A percentile compares a stretch with the other conserved stretches of the same genome.
Evolutionary conservation across 2,113 vertebrate genomes (phyloP).

Genomic region (Amphilophus citrinellus): DNA sequence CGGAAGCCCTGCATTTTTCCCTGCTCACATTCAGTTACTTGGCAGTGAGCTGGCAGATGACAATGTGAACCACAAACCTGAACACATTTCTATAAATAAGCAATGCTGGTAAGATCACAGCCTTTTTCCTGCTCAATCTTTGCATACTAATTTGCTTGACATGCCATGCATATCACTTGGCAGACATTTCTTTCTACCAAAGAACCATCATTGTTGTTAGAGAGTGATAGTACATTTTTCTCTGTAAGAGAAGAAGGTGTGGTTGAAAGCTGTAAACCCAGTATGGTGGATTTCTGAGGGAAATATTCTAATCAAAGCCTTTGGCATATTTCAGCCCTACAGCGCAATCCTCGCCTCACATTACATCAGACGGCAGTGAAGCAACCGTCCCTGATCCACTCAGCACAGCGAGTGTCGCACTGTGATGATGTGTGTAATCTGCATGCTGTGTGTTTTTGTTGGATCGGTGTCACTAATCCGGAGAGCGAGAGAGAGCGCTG

Average conservation of each 20-base stretch:
- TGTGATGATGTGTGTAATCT: constrained; percentile 47
- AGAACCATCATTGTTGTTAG: not conserved
- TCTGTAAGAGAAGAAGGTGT: not conserved
- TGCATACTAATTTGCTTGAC: not conserved
- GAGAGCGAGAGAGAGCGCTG: constrained; percentile 2
- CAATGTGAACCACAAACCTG: too few species aligned
- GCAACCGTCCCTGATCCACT: not conserved
- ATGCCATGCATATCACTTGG: not conserved
- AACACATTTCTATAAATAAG: too few species aligned
- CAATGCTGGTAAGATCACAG: too few species aligned
- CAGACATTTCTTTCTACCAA: not conserved
- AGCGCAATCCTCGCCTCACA: not conserved
- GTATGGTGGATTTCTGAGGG: not conserved
- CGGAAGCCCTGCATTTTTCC: not conserved
- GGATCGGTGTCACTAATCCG: constrained; percentile 61
- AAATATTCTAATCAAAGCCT: not conserved
- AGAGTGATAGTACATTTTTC: not conserved
- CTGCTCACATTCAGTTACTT: too few species aligned
- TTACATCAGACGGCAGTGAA: constrained; percentile 2
- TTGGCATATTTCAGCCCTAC: not conserved
- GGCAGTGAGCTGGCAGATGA: too few species aligned
- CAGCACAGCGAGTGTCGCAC: not conserved
- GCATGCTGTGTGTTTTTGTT: constrained; percentile 16
- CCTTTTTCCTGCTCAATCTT: not conserved
- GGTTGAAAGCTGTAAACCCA: not conserved